Evolutionary conservation across 2,113 vertebrate species (phyloP).

Genomic region (Burhinus bistriatus): DNA sequence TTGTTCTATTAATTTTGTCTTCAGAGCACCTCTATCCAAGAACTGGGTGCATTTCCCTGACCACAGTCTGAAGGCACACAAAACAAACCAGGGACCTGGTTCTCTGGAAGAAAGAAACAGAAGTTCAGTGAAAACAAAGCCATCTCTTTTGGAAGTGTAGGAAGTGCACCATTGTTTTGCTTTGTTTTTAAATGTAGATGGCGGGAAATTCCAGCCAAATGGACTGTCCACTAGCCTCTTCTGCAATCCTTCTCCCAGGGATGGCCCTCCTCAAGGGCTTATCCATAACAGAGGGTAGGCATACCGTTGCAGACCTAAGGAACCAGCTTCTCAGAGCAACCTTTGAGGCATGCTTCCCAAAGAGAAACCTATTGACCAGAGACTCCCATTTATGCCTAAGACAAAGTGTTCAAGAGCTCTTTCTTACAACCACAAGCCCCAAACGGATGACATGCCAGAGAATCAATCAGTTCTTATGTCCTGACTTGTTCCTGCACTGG

Average conservation of each 20-base stretch:
- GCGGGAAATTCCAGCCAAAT: background rate
- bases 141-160: background rate
- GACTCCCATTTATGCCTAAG: background rate
- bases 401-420: background rate
- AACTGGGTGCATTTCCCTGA: background rate
- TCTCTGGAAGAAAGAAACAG: background rate
- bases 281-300: background rate
- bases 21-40: background rate
- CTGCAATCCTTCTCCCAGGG: background rate
- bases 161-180: background rate
- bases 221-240: background rate
- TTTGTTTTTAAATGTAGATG: background rate
- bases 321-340: background rate
- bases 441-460: background rate
- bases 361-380: background rate
- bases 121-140: background rate
- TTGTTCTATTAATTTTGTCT: background rate
- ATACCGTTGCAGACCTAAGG: background rate
- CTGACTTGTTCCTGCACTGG: background rate
- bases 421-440: background rate
- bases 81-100: background rate
- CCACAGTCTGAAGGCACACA: background rate
- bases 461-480: background rate
- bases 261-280: background rate
- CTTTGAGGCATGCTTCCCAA: background rate